phyloP scores from a whole-genome alignment of 2,113 vertebrate genomes.

The Poeciliopsis occidentalis region DNA sequence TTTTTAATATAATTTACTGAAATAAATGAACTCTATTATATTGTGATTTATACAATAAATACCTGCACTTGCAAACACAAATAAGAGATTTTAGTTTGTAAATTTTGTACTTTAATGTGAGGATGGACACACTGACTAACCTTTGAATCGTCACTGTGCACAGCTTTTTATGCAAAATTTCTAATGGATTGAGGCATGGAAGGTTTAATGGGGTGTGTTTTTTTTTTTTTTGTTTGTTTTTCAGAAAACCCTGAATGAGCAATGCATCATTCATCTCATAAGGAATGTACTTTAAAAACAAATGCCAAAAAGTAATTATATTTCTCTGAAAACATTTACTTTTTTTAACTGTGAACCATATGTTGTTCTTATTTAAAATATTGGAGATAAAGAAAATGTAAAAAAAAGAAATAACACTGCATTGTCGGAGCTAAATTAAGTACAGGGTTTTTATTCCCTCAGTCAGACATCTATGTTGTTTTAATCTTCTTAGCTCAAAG shows the following conservation, averaged over 20 bases:
- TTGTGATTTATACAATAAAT: too few species aligned
- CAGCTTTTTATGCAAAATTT: constrained; percentile 27
- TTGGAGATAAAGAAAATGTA: neutral
- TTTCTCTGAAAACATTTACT: constrained; percentile 7
- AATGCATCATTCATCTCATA: constrained; percentile 17
- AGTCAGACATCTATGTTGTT: constrained; percentile 44
- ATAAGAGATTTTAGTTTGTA: constrained; percentile 15
- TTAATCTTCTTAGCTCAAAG: constrained; percentile 62
- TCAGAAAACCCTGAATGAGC: constrained; percentile 37
- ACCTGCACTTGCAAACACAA: neutral
- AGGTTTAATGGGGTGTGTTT: constrained; percentile 58
- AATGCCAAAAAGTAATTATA: constrained; percentile 12
- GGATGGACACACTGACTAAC: constrained; percentile 46
- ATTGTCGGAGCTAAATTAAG: constrained; percentile 26
- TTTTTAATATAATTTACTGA: neutral
- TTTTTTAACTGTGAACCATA: constrained; percentile 6
- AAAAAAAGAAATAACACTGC: neutral
- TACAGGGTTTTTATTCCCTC: constrained; percentile 25
- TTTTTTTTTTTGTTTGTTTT: constrained; percentile 47
- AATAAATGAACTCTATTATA: neutral
- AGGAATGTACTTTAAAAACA: constrained; percentile 15
- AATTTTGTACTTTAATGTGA: constrained; percentile 12
- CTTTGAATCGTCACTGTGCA: constrained; percentile 61
- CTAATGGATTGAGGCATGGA: constrained; percentile 51
- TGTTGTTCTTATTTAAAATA: neutral